Base-by-base conservation (phyloP, 2,797 vertebrate genomes). In the Fratercula arctica region DNA sequence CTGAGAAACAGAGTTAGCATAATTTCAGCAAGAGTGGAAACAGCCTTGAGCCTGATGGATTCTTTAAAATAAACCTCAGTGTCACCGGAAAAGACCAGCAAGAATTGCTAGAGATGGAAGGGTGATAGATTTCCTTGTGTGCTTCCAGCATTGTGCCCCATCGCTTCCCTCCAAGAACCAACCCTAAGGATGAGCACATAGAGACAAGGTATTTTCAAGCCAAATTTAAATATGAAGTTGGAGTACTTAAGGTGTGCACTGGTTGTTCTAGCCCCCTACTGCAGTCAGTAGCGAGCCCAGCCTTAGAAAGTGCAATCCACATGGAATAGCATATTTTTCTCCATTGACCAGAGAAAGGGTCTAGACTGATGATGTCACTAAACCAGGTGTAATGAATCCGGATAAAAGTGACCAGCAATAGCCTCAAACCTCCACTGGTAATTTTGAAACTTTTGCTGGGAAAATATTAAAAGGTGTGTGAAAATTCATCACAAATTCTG, bases 401-500 rank as follows among this genome's bases (percentile, higher is more conserved):
- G 20, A 24, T 64, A 57, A 45, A 91, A 83, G 11, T 24, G 39
- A 85, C n/a, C 46, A 87, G 26, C 37, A 64, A 21, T n/a, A 68
- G 43, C 50, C 73, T n/a, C 61, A 91, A 81, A 69, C 2, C 19
- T 81, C 53, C 51, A 50, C 33, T 2, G 1, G 9, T 45, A 59
- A 81, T 25, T 73, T 11, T 90, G 76, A 57, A 85, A 83, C 7
- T 75, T 92, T 31, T n/a, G 8, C 35, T 64, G 21, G 35, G 20
- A 81, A 93, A 88, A 85, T 84, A 73, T 48, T 84, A 29, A 35
- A 91, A 95, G 33, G 33, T 69, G 64, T 60, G 48, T 82, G 35
- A 59, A 93, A 87, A 87, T 78, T 78, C 73, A 85, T 95, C 87
- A 78, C 33, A 54, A 94, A 95, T 95, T 96, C 94, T 90, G 67